Conservation (phyloP, 2,888 invertebrate species). For the Cephus pygmeus region DNA sequence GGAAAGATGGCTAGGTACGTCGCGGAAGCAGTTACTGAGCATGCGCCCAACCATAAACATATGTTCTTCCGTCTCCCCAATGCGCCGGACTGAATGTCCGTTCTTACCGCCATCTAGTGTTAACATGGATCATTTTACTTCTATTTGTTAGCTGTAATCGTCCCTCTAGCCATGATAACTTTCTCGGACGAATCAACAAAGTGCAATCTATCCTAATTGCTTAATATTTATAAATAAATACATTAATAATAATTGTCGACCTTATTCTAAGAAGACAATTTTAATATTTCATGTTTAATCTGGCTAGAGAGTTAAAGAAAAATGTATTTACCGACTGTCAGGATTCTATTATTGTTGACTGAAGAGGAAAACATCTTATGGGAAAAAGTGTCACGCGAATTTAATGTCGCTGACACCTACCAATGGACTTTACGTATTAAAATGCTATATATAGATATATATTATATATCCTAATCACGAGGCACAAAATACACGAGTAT, state of each 20-base stretch:
- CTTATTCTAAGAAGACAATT: neutral
- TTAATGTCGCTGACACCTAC: no score
- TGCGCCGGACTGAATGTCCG: conserved; percentile 38
- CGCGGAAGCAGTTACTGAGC: conserved; percentile 62
- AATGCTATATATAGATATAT: no score
- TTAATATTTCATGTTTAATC: neutral
- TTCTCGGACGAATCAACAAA: neutral
- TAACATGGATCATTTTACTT: neutral
- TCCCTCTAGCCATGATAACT: neutral
- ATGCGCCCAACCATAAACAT: conserved; percentile 61
- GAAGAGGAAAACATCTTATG: no score
- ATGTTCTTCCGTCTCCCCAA: conserved; percentile 60
- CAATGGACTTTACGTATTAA: no score
- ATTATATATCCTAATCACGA: no score
- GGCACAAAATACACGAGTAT: no score
- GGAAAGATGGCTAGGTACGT: conserved; percentile 76
- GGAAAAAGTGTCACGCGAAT: no score
- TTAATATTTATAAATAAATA: neutral
- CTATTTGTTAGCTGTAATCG: neutral
- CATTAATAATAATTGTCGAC: neutral
- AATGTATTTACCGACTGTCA: neutral
- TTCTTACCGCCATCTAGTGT: neutral
- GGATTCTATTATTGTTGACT: neutral
- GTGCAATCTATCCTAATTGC: neutral
- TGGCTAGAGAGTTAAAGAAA: neutral